Evolutionary conservation across 2,888 invertebrate species (phyloP).

Genomic region (Deilephila elpenor): DNA sequence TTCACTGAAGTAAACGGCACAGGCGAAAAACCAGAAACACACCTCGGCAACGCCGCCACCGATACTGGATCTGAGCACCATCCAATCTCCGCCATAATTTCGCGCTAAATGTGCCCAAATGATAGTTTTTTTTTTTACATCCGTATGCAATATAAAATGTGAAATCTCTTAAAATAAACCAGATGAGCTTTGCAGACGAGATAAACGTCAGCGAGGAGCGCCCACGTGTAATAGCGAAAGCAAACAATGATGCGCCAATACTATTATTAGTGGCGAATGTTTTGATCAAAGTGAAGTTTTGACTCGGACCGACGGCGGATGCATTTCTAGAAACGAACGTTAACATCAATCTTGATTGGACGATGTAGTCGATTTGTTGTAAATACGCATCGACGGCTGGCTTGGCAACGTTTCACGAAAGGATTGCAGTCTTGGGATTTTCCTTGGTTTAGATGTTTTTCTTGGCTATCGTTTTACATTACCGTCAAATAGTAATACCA

Average conservation of each 20-base stretch:
- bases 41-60: not conserved
- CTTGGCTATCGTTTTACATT: not conserved
- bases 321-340: conserved; percentile 22
- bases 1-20: not conserved
- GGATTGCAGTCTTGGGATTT: not conserved
- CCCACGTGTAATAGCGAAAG: conserved; percentile 52
- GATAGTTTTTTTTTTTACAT: conserved; percentile 33
- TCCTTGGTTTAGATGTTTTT: not conserved
- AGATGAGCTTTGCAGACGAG: conserved; percentile 50
- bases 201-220: conserved; percentile 49
- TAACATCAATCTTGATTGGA: conserved; percentile 17
- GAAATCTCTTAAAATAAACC: conserved; percentile 52
- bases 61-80: not conserved
- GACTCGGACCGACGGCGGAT: conserved; percentile 11
- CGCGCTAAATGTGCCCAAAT: not conserved
- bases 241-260: conserved; percentile 51
- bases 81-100: not conserved
- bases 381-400: not conserved
- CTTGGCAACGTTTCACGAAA: conserved; percentile 6
- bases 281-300: conserved; percentile 12
- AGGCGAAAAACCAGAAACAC: not conserved
- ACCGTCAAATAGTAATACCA: not conserved
- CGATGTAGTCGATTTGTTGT: conserved; percentile 13
- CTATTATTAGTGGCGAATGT: conserved; percentile 24
- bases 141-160: conserved; percentile 39